phyloP scores from a whole-genome alignment of 2,888 invertebrate genomes.

The Philonicus albiceps region DNA sequence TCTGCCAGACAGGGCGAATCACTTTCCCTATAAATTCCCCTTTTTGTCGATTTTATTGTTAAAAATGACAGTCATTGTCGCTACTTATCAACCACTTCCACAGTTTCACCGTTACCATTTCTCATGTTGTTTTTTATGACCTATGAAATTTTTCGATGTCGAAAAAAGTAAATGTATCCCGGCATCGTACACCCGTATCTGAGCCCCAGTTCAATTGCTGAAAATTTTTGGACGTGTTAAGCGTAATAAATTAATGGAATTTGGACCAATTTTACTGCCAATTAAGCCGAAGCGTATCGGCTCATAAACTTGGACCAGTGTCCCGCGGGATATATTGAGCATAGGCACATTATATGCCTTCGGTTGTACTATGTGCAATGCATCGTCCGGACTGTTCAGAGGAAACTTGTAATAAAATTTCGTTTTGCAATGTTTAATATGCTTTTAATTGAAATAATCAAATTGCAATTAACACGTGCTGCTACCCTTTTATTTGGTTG shows the following conservation, averaged over 20 bases:
- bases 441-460: constrained; percentile 34
- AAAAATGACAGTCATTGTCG: background rate
- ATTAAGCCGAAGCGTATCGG: constrained; percentile 36
- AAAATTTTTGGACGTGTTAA: background rate
- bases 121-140: background rate
- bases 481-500: constrained; percentile 1
- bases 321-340: background rate
- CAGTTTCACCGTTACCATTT: background rate
- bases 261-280: constrained; percentile 44
- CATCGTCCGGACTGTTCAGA: background rate
- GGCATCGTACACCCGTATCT: background rate
- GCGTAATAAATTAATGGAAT: constrained; percentile 44
- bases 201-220: background rate
- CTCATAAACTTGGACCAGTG: constrained; percentile 11
- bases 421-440: constrained; percentile 21
- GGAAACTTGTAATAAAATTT: constrained; percentile 11
- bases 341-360: background rate
- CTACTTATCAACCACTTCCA: background rate
- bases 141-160: background rate
- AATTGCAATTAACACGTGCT: constrained; percentile 29
- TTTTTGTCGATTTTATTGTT: background rate
- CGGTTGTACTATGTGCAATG: background rate
- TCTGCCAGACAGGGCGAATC: background rate
- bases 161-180: background rate
- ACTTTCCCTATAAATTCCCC: background rate